Evolutionary conservation across 2,888 invertebrate genomes (phyloP).

Genomic region (Thalpophila matura): DNA sequence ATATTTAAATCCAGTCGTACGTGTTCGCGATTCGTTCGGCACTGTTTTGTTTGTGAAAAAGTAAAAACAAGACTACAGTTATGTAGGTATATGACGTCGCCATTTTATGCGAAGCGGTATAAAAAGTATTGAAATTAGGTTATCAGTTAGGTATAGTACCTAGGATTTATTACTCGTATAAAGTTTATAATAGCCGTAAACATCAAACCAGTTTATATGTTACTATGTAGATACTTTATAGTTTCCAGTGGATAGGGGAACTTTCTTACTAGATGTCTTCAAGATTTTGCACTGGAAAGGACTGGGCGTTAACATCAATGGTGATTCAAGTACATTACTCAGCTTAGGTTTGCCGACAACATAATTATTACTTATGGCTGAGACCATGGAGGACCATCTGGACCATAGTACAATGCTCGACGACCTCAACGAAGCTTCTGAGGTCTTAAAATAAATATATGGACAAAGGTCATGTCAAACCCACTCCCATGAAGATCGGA

Average conservation of each 20-base stretch:
- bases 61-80: conserved; percentile 12
- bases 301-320: too few species aligned
- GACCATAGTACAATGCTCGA: too few species aligned
- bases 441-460: too few species aligned
- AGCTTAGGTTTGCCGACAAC: too few species aligned
- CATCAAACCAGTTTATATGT: conserved; percentile 3
- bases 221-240: not conserved
- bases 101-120: not conserved
- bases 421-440: too few species aligned
- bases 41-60: not conserved
- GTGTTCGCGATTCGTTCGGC: conserved; percentile 18
- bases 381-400: too few species aligned
- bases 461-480: too few species aligned
- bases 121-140: conserved; percentile 13
- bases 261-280: too few species aligned
- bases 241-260: conserved; percentile 24
- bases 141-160: conserved; percentile 3
- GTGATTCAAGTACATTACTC: too few species aligned
- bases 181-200: conserved; percentile 23
- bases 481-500: too few species aligned
- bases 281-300: too few species aligned
- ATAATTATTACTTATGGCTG: too few species aligned
- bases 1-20: conserved; percentile 9
- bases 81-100: not conserved
- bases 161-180: conserved; percentile 15